A percentile compares a stretch with the other conserved stretches of the same genome.
Evolutionary conservation across 2,888 invertebrate genomes (phyloP).

Genomic region (Microdon myrmicae): DNA sequence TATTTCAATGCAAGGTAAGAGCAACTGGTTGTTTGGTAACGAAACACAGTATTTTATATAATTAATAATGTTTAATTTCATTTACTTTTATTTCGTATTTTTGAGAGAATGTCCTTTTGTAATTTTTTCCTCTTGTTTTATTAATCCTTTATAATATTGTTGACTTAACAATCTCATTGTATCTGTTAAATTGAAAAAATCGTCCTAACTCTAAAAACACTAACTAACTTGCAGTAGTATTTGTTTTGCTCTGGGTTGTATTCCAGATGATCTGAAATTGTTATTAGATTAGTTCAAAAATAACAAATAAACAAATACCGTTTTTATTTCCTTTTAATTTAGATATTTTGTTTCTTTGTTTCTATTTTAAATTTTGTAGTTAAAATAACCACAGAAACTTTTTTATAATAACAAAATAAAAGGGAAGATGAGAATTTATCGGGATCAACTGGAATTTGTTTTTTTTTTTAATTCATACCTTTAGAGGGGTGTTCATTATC

Average conservation of each 20-base stretch:
- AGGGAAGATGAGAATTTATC: conserved; percentile 7
- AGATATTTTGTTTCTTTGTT: conserved; percentile 11
- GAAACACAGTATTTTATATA: conserved; percentile 43
- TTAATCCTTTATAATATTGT: conserved; percentile 3
- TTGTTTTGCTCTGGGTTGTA: conserved; percentile 16
- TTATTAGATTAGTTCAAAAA: no score
- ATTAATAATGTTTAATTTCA: conserved; percentile 23
- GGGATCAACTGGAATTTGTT: no score
- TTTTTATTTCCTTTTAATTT: conserved; percentile 18
- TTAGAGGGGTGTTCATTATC: conserved; percentile 33
- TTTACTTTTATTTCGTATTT: conserved; percentile 19
- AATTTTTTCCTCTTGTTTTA: conserved; percentile 15
- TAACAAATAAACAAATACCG: conserved; percentile 8
- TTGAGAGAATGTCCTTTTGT: conserved; percentile 46
- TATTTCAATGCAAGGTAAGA: conserved; percentile 99
- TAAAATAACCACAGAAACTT: conserved; percentile 7
- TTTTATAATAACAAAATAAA: neutral
- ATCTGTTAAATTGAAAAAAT: conserved; percentile 5
- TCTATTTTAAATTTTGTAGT: conserved; percentile 11
- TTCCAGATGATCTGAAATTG: no score
- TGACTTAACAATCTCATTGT: no score
- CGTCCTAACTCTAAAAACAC: conserved; percentile 14
- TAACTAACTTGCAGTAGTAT: conserved; percentile 21
- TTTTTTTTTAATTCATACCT: conserved; percentile 8
- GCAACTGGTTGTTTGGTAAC: conserved; percentile 63